Base-by-base conservation (phyloP, 2,888 invertebrate genomes). In the Tipula confusa region DNA sequence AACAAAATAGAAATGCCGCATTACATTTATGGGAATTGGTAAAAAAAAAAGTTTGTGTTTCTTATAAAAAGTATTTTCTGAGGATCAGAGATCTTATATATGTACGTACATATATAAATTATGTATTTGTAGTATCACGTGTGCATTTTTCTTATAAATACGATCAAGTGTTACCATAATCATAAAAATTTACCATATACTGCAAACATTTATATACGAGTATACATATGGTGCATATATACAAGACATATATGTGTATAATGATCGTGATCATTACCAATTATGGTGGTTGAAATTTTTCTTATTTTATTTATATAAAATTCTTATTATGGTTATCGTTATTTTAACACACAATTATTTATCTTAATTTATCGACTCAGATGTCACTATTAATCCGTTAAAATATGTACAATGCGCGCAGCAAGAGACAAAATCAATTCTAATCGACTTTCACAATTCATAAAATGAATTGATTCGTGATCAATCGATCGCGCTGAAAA, bases 121-220 rank as follows among this genome's bases (percentile, higher is more conserved):
- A n/a, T n/a, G n/a, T n/a, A n/a, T n/a, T n/a, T n/a, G n/a, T n/a
- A n/a, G n/a, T n/a, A n/a, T n/a, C n/a, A n/a, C n/a, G n/a, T n/a
- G n/a, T n/a, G n/a, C n/a, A n/a, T n/a, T n/a, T n/a, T n/a, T n/a
- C 18, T 24, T 64, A 64, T 64, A 24, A 33, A 33, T 64, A n/a
- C 64, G 64, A 64, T 64, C 64, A 64, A 64, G 64, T 64, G 64
- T 64, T 64, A 64, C 64, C 64, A 64, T 64, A 64, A 64, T 64
- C 64, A 64, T 64, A 64, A 64, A 64, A 6, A 24, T 18, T 64
- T 64, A 64, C 64, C 64, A 64, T 64, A 64, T 24, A 64, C 64
- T 64, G 64, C 64, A 64, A 43, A 64, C 43, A 43, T 43, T 43
- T 43, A 5, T 43, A 0, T 3, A 43, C 4, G 15, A 15, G 9